Conservation (phyloP, 1,140 invertebrate species). For the Drosophila ambigua region DNA sequence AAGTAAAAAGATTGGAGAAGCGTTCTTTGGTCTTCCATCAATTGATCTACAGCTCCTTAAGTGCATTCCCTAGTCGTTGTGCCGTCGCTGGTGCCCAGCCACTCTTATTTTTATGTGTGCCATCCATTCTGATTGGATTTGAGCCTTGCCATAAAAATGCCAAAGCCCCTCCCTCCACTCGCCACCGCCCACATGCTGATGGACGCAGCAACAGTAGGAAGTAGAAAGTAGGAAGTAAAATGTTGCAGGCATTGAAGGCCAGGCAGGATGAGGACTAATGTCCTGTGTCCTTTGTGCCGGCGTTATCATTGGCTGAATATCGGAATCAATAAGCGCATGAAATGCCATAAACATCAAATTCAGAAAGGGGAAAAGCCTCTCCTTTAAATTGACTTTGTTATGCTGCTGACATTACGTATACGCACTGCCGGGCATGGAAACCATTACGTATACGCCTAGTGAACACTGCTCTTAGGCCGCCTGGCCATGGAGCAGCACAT, state of each 20-base stretch:
- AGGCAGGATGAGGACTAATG: conserved; percentile 46
- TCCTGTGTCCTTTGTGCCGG: conserved; percentile 34
- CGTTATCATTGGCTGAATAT: conserved; percentile 55
- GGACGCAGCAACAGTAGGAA: background rate
- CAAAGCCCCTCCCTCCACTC: conserved; percentile 22
- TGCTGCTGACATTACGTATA: conserved; percentile 35
- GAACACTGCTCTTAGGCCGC: too few species aligned
- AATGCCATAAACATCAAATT: conserved; percentile 69
- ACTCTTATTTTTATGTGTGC: conserved; percentile 71
- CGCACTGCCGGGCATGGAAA: conserved; percentile 16
- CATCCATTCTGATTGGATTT: conserved; percentile 76
- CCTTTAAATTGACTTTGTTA: conserved; percentile 43
- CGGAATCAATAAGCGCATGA: conserved; percentile 78
- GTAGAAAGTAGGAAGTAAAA: background rate
- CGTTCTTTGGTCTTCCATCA: too few species aligned
- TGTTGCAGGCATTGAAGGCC: too few species aligned
- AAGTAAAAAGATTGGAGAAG: too few species aligned
- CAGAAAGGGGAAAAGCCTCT: conserved; percentile 28
- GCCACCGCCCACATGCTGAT: background rate
- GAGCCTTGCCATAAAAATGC: conserved; percentile 53
- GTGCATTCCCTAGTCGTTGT: conserved; percentile 19
- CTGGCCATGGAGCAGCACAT: too few species aligned
- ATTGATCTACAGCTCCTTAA: background rate
- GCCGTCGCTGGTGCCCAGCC: background rate
- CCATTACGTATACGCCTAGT: background rate